A percentile compares a stretch with the other conserved stretches of the same genome.
phyloP scores from a whole-genome alignment of 2,113 vertebrate species.

The Neofelis nebulosa region DNA sequence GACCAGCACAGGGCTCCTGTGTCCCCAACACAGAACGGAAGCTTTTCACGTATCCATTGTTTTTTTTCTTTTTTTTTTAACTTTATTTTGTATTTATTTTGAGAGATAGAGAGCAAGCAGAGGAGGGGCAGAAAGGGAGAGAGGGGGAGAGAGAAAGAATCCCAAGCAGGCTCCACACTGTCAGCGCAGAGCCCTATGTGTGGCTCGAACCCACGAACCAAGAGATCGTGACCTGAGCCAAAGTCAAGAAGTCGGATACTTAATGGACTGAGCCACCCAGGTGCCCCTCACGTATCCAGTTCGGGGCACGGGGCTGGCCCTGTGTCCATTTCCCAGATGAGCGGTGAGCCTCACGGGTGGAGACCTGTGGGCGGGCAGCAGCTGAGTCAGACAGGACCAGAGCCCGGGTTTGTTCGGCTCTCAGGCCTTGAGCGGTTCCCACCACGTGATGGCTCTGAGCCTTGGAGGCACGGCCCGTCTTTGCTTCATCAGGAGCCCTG shows the following conservation, averaged over 20 bases:
- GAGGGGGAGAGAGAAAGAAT: too few species aligned
- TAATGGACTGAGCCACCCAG: too few species aligned
- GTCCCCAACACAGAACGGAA: fast-evolving
- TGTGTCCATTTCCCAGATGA: not conserved
- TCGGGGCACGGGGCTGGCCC: not conserved
- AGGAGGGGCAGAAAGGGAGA: too few species aligned
- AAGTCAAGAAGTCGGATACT: too few species aligned
- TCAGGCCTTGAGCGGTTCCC: not conserved
- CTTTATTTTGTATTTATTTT: too few species aligned
- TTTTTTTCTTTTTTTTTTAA: not conserved
- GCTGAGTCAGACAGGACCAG: not conserved
- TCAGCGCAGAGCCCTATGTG: too few species aligned
- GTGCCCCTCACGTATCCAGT: fast-evolving
- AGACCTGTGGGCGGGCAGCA: not conserved
- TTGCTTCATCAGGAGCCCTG: not conserved
- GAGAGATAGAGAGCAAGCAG: too few species aligned
- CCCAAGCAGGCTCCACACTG: too few species aligned
- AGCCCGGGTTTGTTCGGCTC: not conserved
- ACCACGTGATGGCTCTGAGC: fast-evolving
- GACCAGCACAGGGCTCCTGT: not conserved
- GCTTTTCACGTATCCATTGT: fast-evolving
- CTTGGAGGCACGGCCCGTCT: fast-evolving
- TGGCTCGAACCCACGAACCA: too few species aligned
- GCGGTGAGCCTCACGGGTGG: not conserved
- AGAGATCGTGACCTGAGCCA: too few species aligned